A percentile compares a stretch with the other conserved stretches of the same genome.
phyloP scores from a whole-genome alignment of 2,797 vertebrate species.

The Cottoperca gobio region DNA sequence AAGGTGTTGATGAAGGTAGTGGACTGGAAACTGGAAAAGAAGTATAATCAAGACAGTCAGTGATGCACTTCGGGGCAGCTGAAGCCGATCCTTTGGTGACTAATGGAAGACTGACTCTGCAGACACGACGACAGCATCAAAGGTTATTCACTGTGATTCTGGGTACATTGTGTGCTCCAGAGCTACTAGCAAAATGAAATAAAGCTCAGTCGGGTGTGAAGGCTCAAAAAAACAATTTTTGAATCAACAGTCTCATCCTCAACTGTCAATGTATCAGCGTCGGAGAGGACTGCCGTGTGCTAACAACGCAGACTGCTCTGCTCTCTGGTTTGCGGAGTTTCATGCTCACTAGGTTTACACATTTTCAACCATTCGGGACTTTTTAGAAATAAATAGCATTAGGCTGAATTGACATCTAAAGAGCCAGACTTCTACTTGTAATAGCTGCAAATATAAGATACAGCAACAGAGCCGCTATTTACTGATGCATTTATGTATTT shows the following conservation, averaged over 20 bases:
- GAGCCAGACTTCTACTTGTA: slow-evolving; percentile 17
- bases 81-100: slow-evolving; percentile 23
- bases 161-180: slow-evolving; percentile 33
- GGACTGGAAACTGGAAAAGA: slow-evolving; percentile 15
- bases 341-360: slow-evolving; percentile 33
- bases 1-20: slow-evolving; percentile 12
- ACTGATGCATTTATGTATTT: slow-evolving; percentile 30
- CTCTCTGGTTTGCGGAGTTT: slow-evolving; percentile 30
- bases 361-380: slow-evolving; percentile 1
- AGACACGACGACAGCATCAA: slow-evolving; percentile 13
- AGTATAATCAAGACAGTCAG: slow-evolving; percentile 22
- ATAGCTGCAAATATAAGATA: slow-evolving; percentile 23
- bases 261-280: slow-evolving; percentile 35
- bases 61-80: slow-evolving; percentile 21
- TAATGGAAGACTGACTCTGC: slow-evolving; percentile 25
- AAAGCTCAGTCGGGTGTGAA: slow-evolving; percentile 59
- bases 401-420: not conserved
- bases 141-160: slow-evolving; percentile 32
- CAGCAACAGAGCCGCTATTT: slow-evolving; percentile 9
- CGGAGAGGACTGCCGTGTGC: slow-evolving; percentile 26
- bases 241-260: slow-evolving; percentile 45
- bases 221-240: slow-evolving; percentile 53
- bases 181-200: slow-evolving; percentile 39
- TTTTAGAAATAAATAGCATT: slow-evolving; percentile 18
- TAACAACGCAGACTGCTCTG: slow-evolving; percentile 8